A percentile compares a stretch with the other conserved stretches of the same genome.
Evolutionary conservation across 2,888 invertebrate species (phyloP).

Genomic region (Lamproptera curius): DNA sequence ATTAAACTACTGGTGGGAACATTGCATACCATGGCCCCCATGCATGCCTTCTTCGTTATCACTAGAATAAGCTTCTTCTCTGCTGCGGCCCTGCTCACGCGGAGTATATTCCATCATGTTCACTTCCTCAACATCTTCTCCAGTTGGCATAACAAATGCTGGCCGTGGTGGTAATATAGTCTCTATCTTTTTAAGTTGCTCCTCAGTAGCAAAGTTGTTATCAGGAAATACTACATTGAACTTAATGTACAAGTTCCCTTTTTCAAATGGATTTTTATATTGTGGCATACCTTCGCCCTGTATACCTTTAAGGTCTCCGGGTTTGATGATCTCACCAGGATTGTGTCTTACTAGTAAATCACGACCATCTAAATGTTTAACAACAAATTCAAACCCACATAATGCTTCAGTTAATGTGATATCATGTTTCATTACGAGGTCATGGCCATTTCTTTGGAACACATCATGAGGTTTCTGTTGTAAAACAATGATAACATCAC

Average conservation of each 20-base stretch:
- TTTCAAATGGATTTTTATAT: slow-evolving; percentile 89
- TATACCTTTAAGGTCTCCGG: slow-evolving; percentile 88
- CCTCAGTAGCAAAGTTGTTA: slow-evolving; percentile 85
- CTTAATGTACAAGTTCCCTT: slow-evolving; percentile 91
- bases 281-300: slow-evolving; percentile 94
- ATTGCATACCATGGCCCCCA: slow-evolving; percentile 83
- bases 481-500: slow-evolving; percentile 93
- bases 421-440: slow-evolving; percentile 84
- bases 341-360: slow-evolving; percentile 87
- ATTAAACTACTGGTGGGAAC: slow-evolving; percentile 87
- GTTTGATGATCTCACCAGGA: slow-evolving; percentile 90
- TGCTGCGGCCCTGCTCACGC: slow-evolving; percentile 69
- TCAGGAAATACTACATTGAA: slow-evolving; percentile 93
- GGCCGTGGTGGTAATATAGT: slow-evolving; percentile 85
- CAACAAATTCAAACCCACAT: slow-evolving; percentile 90
- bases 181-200: slow-evolving; percentile 84
- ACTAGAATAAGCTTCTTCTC: slow-evolving; percentile 86
- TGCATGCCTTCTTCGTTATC: slow-evolving; percentile 79
- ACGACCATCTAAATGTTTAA: slow-evolving; percentile 94
- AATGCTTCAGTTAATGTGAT: slow-evolving; percentile 92
- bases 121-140: slow-evolving; percentile 92
- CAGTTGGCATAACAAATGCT: slow-evolving; percentile 83
- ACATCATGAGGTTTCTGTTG: slow-evolving; percentile 88
- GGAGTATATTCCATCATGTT: slow-evolving; percentile 87
- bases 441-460: slow-evolving; percentile 88